Evolutionary conservation across 2,113 vertebrate species (phyloP).

Genomic region (Electrona antarctica): DNA sequence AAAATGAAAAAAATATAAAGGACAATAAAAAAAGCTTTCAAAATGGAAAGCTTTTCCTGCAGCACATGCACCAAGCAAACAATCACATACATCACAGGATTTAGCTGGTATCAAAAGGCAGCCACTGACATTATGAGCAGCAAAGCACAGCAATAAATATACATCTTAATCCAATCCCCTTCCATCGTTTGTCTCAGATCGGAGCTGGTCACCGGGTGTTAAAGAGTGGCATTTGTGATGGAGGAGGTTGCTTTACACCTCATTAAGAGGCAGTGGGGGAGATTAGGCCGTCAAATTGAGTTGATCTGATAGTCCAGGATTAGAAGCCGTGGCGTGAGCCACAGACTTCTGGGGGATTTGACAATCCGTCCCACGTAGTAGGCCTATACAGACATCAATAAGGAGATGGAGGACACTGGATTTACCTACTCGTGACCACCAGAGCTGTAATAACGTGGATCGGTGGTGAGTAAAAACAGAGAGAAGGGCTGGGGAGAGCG

Average conservation of each 20-base stretch:
- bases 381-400: conserved; percentile 59
- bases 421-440: not conserved
- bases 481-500: too few relatives aligned
- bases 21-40: conserved; percentile 27
- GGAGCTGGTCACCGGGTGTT: not conserved
- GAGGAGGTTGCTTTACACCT: conserved; percentile 49
- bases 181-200: conserved; percentile 44
- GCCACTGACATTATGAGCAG: conserved; percentile 8
- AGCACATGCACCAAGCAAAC: conserved; percentile 21
- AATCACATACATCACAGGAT: conserved; percentile 23
- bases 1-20: conserved; percentile 3
- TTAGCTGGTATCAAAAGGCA: conserved; percentile 25
- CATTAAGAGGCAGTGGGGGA: conserved; percentile 27
- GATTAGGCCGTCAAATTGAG: conserved; percentile 70
- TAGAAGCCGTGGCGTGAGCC: conserved; percentile 66
- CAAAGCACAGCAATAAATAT: conserved; percentile 35
- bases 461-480: too few relatives aligned
- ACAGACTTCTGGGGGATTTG: conserved; percentile 59
- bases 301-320: conserved; percentile 73
- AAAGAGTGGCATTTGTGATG: conserved; percentile 52
- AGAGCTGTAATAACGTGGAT: too few relatives aligned
- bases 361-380: conserved; percentile 53
- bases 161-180: conserved; percentile 56
- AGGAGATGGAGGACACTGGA: conserved; percentile 26
- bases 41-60: conserved; percentile 13